phyloP scores from a whole-genome alignment of 2,113 vertebrate species.

The Cynoglossus semilaevis region DNA sequence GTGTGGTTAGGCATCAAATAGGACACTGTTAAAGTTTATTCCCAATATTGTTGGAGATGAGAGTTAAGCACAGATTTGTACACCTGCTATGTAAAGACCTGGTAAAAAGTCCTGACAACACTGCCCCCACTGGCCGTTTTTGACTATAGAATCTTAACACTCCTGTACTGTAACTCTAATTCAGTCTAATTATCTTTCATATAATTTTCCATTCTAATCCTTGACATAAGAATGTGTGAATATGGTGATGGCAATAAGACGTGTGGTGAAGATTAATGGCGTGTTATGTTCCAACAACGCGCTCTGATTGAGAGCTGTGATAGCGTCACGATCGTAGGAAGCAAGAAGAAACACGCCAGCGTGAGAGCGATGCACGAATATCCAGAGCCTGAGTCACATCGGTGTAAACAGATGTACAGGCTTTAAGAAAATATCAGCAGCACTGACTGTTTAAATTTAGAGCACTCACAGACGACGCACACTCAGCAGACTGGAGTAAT shows the following conservation, averaged over 20 bases:
- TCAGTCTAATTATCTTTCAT: no score
- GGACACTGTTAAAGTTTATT: no score
- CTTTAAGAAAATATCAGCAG: slow-evolving; percentile 39
- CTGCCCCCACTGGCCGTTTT: no score
- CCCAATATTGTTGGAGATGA: no score
- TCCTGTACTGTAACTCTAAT: no score
- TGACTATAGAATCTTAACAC: no score
- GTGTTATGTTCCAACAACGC: slow-evolving; percentile 26
- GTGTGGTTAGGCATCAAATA: no score
- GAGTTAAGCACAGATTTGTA: no score
- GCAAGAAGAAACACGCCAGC: slow-evolving; percentile 36
- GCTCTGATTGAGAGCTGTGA: slow-evolving; percentile 16
- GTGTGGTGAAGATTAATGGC: slow-evolving; percentile 1
- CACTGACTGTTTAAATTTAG: slow-evolving; percentile 54
- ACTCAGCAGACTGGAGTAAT: slow-evolving; percentile 41
- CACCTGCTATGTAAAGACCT: no score
- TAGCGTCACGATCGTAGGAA: neutral
- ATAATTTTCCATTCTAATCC: neutral
- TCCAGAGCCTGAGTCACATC: slow-evolving; percentile 14
- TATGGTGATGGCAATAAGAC: neutral
- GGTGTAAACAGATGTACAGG: no score
- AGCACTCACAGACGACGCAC: slow-evolving; percentile 38
- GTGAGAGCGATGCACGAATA: slow-evolving; percentile 33
- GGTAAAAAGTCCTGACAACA: no score
- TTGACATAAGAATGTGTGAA: neutral